These are phyloP conservation scores for Borostomias antarcticus DNA, from an alignment of 2,797 vertebrate species.

Conservation along the genomic window DNA sequence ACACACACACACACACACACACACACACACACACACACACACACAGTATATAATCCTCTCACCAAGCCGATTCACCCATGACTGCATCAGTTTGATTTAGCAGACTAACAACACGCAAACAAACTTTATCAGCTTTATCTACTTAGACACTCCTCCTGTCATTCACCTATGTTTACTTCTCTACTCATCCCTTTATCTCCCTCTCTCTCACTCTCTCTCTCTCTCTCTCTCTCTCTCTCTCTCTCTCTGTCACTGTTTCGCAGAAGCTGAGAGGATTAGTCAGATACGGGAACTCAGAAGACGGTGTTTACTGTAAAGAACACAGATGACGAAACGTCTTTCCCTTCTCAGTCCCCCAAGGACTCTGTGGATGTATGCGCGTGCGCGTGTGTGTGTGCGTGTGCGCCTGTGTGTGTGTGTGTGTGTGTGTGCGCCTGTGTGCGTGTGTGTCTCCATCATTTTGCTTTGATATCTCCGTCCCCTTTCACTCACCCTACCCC, in stretches of 20 bases:
- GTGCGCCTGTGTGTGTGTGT: constrained; percentile 23
- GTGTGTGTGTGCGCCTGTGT: neutral
- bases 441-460: neutral
- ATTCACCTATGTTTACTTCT: constrained; percentile 37
- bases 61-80: constrained; percentile 30
- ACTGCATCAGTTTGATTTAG: constrained; percentile 33
- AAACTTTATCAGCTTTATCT: constrained; percentile 44
- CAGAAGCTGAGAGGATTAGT: constrained; percentile 59
- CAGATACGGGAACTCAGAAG: constrained; percentile 57
- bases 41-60: constrained; percentile 38
- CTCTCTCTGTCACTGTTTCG: constrained; percentile 59
- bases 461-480: neutral
- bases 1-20: constrained; percentile 18
- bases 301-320: constrained; percentile 70
- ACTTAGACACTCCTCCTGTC: constrained; percentile 38
- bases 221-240: neutral
- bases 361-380: neutral
- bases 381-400: neutral
- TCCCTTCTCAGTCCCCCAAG: constrained; percentile 34
- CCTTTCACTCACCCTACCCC: constrained; percentile 8
- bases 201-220: constrained; percentile 8
- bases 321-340: constrained; percentile 51
- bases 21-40: constrained; percentile 21
- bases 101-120: constrained; percentile 42
- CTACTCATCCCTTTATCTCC: constrained; percentile 56